Conservation (phyloP, 1,140 invertebrate species). For the Choristoneura fumiferana region DNA sequence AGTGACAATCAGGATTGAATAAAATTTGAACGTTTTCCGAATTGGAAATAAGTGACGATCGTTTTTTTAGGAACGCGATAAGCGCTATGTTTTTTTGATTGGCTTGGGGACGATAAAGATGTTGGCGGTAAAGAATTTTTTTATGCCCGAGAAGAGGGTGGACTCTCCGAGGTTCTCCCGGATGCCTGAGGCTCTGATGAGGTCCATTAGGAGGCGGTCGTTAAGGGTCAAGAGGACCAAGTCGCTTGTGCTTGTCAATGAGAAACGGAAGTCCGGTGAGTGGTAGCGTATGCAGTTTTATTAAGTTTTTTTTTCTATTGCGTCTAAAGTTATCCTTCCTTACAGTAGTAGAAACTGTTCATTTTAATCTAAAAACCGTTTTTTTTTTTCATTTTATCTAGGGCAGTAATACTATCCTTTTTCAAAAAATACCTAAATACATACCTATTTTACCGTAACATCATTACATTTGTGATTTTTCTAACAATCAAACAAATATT, state of each 20-base stretch:
- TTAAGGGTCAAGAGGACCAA: slow-evolving; percentile 85
- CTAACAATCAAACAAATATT: no score
- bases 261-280: slow-evolving; percentile 88
- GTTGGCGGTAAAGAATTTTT: slow-evolving; percentile 84
- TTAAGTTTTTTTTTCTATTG: slow-evolving; percentile 20
- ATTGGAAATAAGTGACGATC: background rate
- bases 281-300: slow-evolving; percentile 60
- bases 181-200: slow-evolving; percentile 83
- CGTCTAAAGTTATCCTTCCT: background rate
- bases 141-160: slow-evolving; percentile 82
- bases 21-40: background rate
- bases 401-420: no score
- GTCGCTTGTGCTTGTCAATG: slow-evolving; percentile 81
- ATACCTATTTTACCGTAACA: no score
- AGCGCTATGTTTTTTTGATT: background rate
- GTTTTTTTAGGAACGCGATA: no score
- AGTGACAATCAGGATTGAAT: background rate
- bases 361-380: no score
- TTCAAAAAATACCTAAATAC: no score
- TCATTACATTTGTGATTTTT: no score
- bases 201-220: slow-evolving; percentile 83
- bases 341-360: no score
- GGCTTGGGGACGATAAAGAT: slow-evolving; percentile 49
- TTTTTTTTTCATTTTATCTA: no score
- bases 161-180: slow-evolving; percentile 77